These are phyloP conservation scores for Neotoxoptera formosana DNA, from an alignment of 1,140 invertebrate genomes.

Conservation along the genomic window DNA sequence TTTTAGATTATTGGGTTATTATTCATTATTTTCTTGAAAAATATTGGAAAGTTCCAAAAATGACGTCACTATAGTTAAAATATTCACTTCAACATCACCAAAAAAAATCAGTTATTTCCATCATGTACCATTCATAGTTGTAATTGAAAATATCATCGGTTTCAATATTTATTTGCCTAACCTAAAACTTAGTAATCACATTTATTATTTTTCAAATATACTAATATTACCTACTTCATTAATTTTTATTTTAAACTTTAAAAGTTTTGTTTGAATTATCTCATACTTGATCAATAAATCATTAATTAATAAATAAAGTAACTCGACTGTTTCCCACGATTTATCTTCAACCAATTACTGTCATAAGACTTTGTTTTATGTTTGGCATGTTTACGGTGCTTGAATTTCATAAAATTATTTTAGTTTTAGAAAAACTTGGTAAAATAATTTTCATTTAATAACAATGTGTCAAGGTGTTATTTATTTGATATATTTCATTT, in stretches of 20 bases:
- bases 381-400: not conserved
- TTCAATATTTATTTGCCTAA: not conserved
- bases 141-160: not conserved
- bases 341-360: not conserved
- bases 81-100: not conserved
- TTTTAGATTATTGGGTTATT: not conserved
- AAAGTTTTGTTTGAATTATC: not conserved
- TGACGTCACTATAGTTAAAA: not conserved
- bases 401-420: not conserved
- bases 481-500: not conserved
- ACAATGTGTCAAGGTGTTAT: not conserved
- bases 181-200: not conserved
- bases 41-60: not conserved
- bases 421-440: not conserved
- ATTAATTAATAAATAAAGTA: constrained; percentile 1
- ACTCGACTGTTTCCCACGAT: not conserved
- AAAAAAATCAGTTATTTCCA: not conserved
- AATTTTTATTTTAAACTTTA: not conserved
- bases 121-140: not conserved
- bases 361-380: not conserved
- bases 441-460: not conserved
- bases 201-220: not conserved
- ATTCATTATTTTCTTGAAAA: not conserved
- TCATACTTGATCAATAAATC: not conserved
- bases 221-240: not conserved